A percentile compares a stretch with the other conserved stretches of the same genome.
phyloP scores from a whole-genome alignment of 2,797 vertebrate genomes.

The Lutjanus argentimaculatus region DNA sequence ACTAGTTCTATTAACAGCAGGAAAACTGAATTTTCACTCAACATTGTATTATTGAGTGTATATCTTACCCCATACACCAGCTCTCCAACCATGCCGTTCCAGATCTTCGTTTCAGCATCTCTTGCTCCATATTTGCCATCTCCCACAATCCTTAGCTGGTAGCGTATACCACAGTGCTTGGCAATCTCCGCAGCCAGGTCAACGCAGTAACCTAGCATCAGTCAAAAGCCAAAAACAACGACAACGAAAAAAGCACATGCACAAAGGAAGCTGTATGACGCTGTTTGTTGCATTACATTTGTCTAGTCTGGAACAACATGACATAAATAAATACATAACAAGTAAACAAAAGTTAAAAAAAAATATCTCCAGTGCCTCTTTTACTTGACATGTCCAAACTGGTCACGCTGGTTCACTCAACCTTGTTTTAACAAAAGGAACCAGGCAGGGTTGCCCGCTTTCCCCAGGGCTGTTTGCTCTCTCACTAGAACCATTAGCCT shows the following conservation, averaged over 20 bases:
- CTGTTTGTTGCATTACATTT: no score
- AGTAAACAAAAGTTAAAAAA: neutral
- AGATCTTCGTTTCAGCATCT: constrained; percentile 98
- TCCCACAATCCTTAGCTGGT: constrained; percentile 96
- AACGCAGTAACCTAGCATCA: constrained; percentile 90
- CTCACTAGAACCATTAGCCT: no score
- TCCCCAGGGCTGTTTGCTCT: no score
- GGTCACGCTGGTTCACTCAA: no score
- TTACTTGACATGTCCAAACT: no score
- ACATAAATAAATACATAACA: no score
- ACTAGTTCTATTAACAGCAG: neutral
- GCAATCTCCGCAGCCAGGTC: constrained; percentile 97
- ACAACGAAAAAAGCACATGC: no score
- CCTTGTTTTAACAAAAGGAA: no score
- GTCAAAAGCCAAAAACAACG: neutral
- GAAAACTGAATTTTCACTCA: neutral
- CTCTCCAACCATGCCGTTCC: constrained; percentile 99
- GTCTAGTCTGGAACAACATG: no score
- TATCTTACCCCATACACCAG: constrained; percentile 97
- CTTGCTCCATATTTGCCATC: constrained; percentile 98
- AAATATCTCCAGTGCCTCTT: neutral
- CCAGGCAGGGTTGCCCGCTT: no score
- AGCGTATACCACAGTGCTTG: constrained; percentile 97
- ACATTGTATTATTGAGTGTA: neutral
- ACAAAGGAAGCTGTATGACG: no score